Conservation (phyloP, 1,140 invertebrate genomes). For the Drosophila ambigua region DNA sequence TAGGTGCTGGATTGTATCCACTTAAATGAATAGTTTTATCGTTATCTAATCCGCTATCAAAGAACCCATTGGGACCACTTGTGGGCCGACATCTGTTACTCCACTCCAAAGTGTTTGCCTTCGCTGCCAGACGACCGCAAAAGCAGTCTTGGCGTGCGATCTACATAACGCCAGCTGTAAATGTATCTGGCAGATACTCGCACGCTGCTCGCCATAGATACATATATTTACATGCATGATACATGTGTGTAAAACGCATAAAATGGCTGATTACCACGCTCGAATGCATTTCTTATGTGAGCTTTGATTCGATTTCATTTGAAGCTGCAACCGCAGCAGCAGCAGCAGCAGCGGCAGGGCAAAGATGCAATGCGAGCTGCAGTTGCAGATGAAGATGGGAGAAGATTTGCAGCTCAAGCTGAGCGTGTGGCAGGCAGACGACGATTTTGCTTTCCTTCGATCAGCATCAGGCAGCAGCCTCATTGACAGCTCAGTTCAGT, state of each 20-base stretch:
- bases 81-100: too few species aligned
- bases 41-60: neutral
- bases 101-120: neutral
- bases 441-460: conserved; percentile 28
- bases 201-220: conserved; percentile 29
- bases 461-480: conserved; percentile 42
- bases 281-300: conserved; percentile 60
- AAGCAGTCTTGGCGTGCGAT: neutral
- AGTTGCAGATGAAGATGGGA: conserved; percentile 24
- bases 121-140: conserved; percentile 23
- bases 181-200: conserved; percentile 49
- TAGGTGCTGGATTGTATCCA: too few species aligned
- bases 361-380: conserved; percentile 11
- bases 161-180: conserved; percentile 27
- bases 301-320: conserved; percentile 78
- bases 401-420: conserved; percentile 37
- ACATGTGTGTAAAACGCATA: conserved; percentile 72
- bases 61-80: too few species aligned
- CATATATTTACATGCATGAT: conserved; percentile 14
- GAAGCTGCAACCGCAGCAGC: conserved; percentile 40
- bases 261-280: conserved; percentile 72
- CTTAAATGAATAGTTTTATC: neutral
- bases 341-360: conserved; percentile 22
- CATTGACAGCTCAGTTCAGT: conserved; percentile 51
- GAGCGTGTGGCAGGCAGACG: conserved; percentile 78